phyloP scores from a whole-genome alignment of 2,113 vertebrate species.

The Ramphastos sulfuratus region DNA sequence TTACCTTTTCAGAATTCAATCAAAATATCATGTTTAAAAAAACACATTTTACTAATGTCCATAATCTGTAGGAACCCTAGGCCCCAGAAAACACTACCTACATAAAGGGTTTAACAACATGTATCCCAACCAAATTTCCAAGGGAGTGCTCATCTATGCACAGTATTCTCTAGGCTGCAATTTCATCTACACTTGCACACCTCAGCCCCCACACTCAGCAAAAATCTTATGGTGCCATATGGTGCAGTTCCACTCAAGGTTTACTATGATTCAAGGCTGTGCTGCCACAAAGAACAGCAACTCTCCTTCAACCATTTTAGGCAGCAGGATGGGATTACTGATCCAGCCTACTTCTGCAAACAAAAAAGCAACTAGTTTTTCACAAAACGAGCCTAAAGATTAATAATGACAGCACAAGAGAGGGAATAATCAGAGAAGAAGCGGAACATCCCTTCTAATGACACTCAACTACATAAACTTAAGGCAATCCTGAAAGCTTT shows the following conservation, averaged over 20 bases:
- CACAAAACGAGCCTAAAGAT: background rate
- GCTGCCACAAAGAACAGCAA: background rate
- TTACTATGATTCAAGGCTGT: background rate
- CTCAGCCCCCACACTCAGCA: background rate
- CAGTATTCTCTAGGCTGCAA: background rate
- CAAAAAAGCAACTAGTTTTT: background rate
- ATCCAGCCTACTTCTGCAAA: background rate
- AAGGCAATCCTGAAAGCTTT: background rate
- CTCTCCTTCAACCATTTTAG: background rate
- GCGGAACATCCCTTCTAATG: background rate
- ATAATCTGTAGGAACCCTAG: background rate
- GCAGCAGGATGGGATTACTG: background rate
- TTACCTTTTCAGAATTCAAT: background rate
- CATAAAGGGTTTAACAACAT: background rate
- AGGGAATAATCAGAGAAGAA: background rate
- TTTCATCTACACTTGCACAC: background rate
- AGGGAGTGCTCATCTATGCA: background rate
- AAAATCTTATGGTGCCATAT: fast-evolving
- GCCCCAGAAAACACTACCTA: background rate
- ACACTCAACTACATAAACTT: background rate
- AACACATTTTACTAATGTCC: background rate
- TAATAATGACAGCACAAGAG: background rate
- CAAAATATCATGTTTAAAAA: background rate
- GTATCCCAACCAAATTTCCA: background rate
- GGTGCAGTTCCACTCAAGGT: background rate